These are phyloP conservation scores for Cartodere bifasciata DNA, from an alignment of 2,888 invertebrate species.

Conservation along the genomic window DNA sequence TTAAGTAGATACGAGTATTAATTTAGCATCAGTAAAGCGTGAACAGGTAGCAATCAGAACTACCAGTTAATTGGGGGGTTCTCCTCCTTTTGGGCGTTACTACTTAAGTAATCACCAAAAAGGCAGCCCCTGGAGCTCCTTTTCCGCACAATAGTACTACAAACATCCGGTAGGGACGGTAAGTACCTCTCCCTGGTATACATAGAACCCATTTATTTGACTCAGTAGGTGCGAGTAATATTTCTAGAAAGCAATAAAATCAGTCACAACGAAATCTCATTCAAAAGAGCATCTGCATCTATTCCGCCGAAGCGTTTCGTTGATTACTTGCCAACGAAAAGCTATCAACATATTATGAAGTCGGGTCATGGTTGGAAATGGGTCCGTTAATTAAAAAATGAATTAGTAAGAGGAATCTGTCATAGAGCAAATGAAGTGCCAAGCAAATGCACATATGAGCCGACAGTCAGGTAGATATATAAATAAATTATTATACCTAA, in stretches of 20 bases:
- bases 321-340: neutral
- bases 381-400: conserved; percentile 35
- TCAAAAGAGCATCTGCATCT: conserved; percentile 20
- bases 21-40: conserved; percentile 30
- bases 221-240: too few relatives aligned
- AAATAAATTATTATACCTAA: too few relatives aligned
- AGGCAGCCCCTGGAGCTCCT: too few relatives aligned
- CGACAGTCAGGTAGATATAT: conserved; percentile 13
- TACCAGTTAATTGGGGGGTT: conserved; percentile 36
- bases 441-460: conserved; percentile 28
- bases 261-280: conserved; percentile 23
- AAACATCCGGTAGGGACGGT: too few relatives aligned
- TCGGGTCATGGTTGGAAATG: conserved; percentile 24
- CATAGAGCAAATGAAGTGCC: conserved; percentile 35
- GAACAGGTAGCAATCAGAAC: conserved; percentile 36
- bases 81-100: too few relatives aligned
- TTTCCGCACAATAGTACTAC: too few relatives aligned
- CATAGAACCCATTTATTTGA: too few relatives aligned
- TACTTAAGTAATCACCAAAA: too few relatives aligned
- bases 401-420: conserved; percentile 36
- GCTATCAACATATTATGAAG: conserved; percentile 23
- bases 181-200: too few relatives aligned
- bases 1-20: conserved; percentile 29
- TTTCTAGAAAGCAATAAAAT: conserved; percentile 22
- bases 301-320: conserved; percentile 16